Percentiles rank a stretch among this genome's conserved stretches.
These are phyloP conservation scores for Yponomeuta evonymella DNA, from an alignment of 2,888 invertebrate genomes.

Conservation along the genomic window DNA sequence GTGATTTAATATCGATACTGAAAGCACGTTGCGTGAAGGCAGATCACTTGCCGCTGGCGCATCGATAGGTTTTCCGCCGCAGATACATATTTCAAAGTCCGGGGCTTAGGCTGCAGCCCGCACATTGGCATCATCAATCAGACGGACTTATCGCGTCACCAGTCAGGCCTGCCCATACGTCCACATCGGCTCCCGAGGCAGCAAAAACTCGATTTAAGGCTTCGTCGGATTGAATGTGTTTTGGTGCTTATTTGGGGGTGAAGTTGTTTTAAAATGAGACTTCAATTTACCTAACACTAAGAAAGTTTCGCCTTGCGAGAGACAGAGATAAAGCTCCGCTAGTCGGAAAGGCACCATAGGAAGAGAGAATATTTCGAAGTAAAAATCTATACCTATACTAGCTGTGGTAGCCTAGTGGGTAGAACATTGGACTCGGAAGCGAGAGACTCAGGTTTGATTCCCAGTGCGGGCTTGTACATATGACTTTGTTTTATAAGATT, in stretches of 20 bases:
- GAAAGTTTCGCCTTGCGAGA: neutral
- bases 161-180: neutral
- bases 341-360: too few relatives aligned
- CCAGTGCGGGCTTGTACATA: too few relatives aligned
- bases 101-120: conserved; percentile 12
- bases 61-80: neutral
- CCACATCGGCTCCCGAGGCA: neutral
- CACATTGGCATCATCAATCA: conserved; percentile 46
- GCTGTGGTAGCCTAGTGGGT: too few relatives aligned
- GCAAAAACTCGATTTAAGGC: neutral
- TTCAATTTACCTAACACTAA: neutral
- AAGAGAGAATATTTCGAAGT: too few relatives aligned
- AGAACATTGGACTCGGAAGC: too few relatives aligned
- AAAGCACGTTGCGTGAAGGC: neutral
- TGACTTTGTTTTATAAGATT: too few relatives aligned
- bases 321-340: too few relatives aligned
- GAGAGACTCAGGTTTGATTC: too few relatives aligned
- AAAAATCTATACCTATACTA: too few relatives aligned
- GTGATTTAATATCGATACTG: too few relatives aligned
- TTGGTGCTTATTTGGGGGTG: neutral
- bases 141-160: conserved; percentile 47
- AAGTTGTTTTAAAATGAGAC: neutral
- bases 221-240: neutral
- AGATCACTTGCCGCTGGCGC: neutral
- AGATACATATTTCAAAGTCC: conserved; percentile 8